Conservation (phyloP, 2,797 vertebrate genomes). For the Tenualosa thibaudeaui region DNA sequence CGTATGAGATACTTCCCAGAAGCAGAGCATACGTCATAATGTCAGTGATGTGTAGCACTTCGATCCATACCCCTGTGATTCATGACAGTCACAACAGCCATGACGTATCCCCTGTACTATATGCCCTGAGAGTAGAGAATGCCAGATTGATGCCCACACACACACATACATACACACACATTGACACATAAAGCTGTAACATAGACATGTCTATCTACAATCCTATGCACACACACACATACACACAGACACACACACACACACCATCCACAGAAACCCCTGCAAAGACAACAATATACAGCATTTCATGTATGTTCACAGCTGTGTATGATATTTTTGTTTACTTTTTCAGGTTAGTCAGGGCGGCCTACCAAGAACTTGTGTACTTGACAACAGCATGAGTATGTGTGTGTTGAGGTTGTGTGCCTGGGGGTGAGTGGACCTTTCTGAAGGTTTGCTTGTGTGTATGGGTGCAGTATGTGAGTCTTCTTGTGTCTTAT, state of each 20-base stretch:
- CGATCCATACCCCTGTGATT: constrained; percentile 57
- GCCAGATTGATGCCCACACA: not conserved
- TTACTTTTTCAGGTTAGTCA: too few relatives aligned
- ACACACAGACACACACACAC: not conserved
- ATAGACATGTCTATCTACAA: not conserved
- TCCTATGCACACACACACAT: constrained; percentile 3
- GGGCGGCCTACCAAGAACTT: too few relatives aligned
- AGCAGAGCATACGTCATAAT: constrained; percentile 59
- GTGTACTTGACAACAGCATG: not conserved
- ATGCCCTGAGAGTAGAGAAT: constrained; percentile 24
- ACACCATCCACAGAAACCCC: not conserved
- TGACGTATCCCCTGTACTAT: constrained; percentile 43
- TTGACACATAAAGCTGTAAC: not conserved
- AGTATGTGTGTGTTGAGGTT: not conserved
- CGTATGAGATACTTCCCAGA: constrained; percentile 53
- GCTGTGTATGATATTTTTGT: too few relatives aligned
- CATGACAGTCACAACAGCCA: constrained; percentile 45
- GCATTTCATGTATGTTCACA: too few relatives aligned
- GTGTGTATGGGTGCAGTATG: not conserved
- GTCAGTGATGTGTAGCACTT: constrained; percentile 59
- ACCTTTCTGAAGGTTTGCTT: not conserved
- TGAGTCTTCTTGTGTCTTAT: not conserved
- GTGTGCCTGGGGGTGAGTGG: too few relatives aligned
- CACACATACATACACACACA: not conserved
- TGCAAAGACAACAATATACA: not conserved